Percentiles rank a stretch among this genome's conserved stretches.
Evolutionary conservation across 2,113 vertebrate species (phyloP).

Genomic region (Crotalus horridus): DNA sequence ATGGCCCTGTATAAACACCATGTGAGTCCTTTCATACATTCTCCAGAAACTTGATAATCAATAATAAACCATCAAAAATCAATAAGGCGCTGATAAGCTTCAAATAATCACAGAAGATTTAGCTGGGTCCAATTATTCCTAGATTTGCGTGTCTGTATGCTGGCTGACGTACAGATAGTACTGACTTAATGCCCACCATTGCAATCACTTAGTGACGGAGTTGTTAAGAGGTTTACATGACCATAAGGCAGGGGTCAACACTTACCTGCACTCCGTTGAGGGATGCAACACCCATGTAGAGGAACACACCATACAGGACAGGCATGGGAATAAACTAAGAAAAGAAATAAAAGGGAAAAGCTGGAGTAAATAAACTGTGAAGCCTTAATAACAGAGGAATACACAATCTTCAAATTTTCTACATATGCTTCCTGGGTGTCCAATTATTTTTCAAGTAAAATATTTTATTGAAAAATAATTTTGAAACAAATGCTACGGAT

Average conservation of each 20-base stretch:
- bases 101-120: not conserved
- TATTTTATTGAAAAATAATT: not conserved
- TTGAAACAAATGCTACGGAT: not conserved
- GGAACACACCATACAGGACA: conserved; percentile 80
- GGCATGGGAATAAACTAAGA: conserved; percentile 81
- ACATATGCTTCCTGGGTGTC: not conserved
- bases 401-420: not conserved
- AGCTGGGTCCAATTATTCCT: not conserved
- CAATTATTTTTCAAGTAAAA: not conserved
- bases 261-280: conserved; percentile 81
- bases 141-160: not conserved
- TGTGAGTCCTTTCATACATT: not conserved
- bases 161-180: not conserved
- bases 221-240: no score
- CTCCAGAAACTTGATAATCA: not conserved
- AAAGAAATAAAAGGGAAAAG: conserved; percentile 23
- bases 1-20: not conserved
- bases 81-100: not conserved
- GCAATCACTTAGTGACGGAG: no score
- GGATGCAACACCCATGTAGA: conserved; percentile 82
- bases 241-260: not conserved
- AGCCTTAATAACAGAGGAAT: not conserved
- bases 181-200: not conserved
- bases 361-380: fast-evolving
- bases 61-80: not conserved